phyloP scores from a whole-genome alignment of 1,140 invertebrate species.

The Drosophila baimaii region DNA sequence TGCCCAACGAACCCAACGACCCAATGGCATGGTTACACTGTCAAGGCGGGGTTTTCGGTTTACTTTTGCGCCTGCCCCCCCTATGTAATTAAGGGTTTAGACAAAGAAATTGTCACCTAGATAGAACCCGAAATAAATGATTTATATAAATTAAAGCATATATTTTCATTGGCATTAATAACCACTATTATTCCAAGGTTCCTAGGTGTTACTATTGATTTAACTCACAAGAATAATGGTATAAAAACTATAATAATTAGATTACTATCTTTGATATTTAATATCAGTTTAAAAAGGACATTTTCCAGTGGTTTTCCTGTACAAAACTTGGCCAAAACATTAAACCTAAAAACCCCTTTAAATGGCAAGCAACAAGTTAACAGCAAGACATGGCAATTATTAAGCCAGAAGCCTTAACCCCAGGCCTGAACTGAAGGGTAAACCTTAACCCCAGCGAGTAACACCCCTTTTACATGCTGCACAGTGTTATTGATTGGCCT shows the following conservation, averaged over 20 bases:
- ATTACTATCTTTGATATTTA: no score
- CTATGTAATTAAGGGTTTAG: not conserved
- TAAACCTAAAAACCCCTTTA: no score
- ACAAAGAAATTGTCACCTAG: not conserved
- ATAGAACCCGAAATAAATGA: not conserved
- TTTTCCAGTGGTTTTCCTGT: no score
- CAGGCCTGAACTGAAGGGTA: not conserved
- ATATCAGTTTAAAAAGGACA: not conserved
- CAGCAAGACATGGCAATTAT: constrained; percentile 12
- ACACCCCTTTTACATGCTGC: constrained; percentile 6
- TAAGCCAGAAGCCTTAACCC: constrained; percentile 26
- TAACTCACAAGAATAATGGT: no score
- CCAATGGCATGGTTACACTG: constrained; percentile 14
- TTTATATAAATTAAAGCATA: no score
- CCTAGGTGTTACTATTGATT: no score
- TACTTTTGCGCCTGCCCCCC: not conserved
- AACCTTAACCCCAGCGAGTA: constrained; percentile 28
- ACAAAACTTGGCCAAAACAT: not conserved
- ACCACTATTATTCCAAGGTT: no score
- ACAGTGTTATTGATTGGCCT: constrained; percentile 41
- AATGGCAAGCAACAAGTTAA: constrained; percentile 20
- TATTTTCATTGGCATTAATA: no score
- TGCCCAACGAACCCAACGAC: constrained; percentile 3
- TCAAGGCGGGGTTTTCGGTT: not conserved
- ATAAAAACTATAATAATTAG: no score